Evolutionary conservation across 2,888 invertebrate species (phyloP).

Genomic region (Tridacna crocea): DNA sequence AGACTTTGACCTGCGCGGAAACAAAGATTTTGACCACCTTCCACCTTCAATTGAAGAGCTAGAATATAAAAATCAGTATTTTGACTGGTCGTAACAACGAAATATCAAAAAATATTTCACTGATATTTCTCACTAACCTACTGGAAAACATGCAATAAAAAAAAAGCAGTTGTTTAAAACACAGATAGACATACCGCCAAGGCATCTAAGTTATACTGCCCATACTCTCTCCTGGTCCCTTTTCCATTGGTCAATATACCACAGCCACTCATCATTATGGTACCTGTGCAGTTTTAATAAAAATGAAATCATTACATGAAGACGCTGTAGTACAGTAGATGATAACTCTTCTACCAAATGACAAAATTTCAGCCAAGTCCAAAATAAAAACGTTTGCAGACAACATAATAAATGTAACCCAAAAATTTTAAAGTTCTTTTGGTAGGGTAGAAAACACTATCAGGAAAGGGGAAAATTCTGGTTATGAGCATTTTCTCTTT

Average conservation of each 20-base stretch:
- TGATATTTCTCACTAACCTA: too few species aligned
- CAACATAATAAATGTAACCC: too few species aligned
- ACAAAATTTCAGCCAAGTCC: too few species aligned
- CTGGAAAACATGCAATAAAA: too few species aligned
- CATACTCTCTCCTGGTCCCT: constrained; percentile 96
- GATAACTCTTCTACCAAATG: not conserved
- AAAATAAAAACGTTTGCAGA: too few species aligned
- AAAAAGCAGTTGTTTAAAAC: not conserved
- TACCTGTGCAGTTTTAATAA: constrained; percentile 75
- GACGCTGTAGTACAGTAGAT: not conserved
- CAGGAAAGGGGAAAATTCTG: not conserved
- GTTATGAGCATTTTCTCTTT: not conserved
- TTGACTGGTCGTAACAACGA: too few species aligned
- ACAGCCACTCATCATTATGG: constrained; percentile 94
- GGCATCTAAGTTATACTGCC: constrained; percentile 96
- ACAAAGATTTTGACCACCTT: too few species aligned
- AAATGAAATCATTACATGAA: not conserved
- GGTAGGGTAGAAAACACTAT: not conserved
- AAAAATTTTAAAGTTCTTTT: too few species aligned
- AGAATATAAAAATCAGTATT: too few species aligned
- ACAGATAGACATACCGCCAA: constrained; percentile 87
- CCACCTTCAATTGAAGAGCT: too few species aligned
- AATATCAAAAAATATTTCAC: too few species aligned
- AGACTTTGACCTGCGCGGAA: too few species aligned
- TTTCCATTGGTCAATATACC: constrained; percentile 98